Base-by-base conservation (phyloP, 2,797 vertebrate species). In the Pangasius krempfi region DNA sequence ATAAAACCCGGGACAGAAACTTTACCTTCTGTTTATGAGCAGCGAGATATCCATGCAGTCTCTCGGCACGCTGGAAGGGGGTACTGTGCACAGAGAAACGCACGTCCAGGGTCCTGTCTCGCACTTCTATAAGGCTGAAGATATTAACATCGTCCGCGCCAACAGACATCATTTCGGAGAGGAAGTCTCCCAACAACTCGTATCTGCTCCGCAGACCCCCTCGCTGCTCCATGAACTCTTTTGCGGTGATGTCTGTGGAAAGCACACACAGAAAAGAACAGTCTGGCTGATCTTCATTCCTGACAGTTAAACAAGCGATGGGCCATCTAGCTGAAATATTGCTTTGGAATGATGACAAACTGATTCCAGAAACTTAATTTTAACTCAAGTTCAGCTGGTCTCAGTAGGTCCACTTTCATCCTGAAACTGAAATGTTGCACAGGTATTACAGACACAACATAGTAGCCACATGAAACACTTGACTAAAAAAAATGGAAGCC, bases 1-100 rank as follows among this genome's bases (percentile, higher is more conserved):
- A 84, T 66, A 44, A 47, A 37, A 54, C 60, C 60, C 30, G 4
- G 0, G 12, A 87, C n/a, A 54, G 50, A 79, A 79, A 60, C 4
- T 86, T 85, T 94, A 97, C 97, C 96, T 98, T 97, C 75, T 96
- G 95, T 92, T 96, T 97, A 93, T 97, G 97, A 0, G 95, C 95
- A 0, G 95, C 96, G 85, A 98, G 91, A 89, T 97, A 96, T 0
- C 96, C 97, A 0, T 97, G 96, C 88, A 97, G 93, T 70, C 96
- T 97, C 94, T 97, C 97, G 0, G 96, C 95, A 91, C 94, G 96
- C 44, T 96, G 93, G 92, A 95, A 97, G 0, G 95, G 92, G 1
- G 92, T 88, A 8, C 91, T 92, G 5, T 33, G 92, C 88, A 97
- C 94, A 20, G 95, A 94, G 86, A 97, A 96, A 89, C 96, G 96